Evolutionary conservation across 1,140 invertebrate species (phyloP).

Genomic region (Eumeta japonica): DNA sequence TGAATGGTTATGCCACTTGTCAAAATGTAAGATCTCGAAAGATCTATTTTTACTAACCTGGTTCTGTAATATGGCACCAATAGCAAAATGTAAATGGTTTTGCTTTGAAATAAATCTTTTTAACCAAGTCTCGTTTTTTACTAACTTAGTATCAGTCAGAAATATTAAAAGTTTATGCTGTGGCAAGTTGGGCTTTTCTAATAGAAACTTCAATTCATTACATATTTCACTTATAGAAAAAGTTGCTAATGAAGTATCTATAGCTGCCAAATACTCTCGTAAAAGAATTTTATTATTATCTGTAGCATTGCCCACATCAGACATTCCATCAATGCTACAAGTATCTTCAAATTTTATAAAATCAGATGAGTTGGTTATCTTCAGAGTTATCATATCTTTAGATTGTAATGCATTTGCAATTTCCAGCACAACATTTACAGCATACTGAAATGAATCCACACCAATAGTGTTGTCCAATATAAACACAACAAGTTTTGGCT

Average conservation of each 20-base stretch:
- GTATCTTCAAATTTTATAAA: constrained; percentile 47
- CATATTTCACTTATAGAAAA: constrained; percentile 28
- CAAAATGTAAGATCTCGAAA: constrained; percentile 37
- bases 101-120: constrained; percentile 34
- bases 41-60: constrained; percentile 32
- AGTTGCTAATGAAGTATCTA: constrained; percentile 26
- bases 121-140: constrained; percentile 38
- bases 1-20: constrained; percentile 42
- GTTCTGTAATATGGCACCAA: constrained; percentile 39
- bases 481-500: constrained; percentile 43
- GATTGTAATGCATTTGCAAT: constrained; percentile 37
- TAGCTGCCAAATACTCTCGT: constrained; percentile 32
- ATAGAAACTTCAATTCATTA: constrained; percentile 29
- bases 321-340: constrained; percentile 35
- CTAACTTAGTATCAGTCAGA: constrained; percentile 38
- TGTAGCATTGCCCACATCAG: constrained; percentile 43
- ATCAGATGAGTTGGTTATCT: constrained; percentile 41
- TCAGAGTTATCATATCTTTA: constrained; percentile 37
- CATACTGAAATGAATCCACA: constrained; percentile 35
- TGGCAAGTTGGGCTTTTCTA: constrained; percentile 29
- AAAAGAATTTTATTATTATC: constrained; percentile 45
- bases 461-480: constrained; percentile 44
- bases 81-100: constrained; percentile 31
- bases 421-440: constrained; percentile 37
- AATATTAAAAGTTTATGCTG: constrained; percentile 38